phyloP scores from a whole-genome alignment of 2,113 vertebrate species.

The Strigops habroptila region DNA sequence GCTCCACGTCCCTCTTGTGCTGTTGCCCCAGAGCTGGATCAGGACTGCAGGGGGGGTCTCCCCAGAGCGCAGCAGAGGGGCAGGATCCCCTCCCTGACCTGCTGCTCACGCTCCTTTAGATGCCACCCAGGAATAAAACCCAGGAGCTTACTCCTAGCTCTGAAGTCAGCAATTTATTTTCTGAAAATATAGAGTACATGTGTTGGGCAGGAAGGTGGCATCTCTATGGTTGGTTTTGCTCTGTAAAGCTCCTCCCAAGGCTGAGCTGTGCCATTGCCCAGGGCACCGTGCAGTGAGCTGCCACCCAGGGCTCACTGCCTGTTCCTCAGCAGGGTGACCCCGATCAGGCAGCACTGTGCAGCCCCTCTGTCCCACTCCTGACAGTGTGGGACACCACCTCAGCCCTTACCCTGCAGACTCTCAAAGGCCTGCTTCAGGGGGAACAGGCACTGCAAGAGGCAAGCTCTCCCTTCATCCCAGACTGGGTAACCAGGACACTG shows the following conservation, averaged over 20 bases:
- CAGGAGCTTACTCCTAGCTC: not conserved
- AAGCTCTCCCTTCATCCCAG: not conserved
- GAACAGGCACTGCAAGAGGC: not conserved
- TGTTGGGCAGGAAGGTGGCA: not conserved
- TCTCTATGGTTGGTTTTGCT: not conserved
- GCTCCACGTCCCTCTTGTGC: too few relatives aligned
- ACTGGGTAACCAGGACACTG: not conserved
- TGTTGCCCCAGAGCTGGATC: too few relatives aligned
- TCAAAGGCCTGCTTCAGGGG: not conserved
- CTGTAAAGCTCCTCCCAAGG: not conserved
- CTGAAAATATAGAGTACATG: not conserved
- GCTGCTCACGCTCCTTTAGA: not conserved
- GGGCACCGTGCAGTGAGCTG: not conserved
- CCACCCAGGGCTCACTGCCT: not conserved
- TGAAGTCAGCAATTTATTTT: not conserved
- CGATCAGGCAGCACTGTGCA: not conserved
- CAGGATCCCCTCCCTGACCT: not conserved
- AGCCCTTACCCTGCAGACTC: fast-evolving
- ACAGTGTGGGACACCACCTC: too few relatives aligned
- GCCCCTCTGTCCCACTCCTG: not conserved
- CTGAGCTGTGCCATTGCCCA: not conserved
- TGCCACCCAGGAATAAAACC: not conserved
- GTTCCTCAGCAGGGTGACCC: not conserved
- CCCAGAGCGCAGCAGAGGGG: not conserved
- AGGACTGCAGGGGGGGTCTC: not conserved